Conservation (phyloP, 2,797 vertebrate species). For the Sebastes baramenuke region DNA sequence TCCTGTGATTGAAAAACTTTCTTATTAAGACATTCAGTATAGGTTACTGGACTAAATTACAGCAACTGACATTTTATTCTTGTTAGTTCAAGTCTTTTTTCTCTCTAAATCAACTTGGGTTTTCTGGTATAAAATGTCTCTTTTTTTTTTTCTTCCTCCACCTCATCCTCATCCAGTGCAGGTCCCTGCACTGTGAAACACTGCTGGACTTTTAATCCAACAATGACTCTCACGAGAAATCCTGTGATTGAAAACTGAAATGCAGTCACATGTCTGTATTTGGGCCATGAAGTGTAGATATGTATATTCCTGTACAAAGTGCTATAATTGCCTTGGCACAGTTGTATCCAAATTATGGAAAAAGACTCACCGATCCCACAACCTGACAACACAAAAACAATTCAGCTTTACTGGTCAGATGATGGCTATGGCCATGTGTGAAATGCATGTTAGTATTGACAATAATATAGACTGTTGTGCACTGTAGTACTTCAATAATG, state of each 20-base stretch:
- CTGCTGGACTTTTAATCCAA: not conserved
- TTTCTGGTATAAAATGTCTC: not conserved
- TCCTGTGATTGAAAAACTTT: not conserved
- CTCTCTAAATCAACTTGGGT: not conserved
- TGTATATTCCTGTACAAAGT: not conserved
- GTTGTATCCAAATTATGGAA: too few species aligned
- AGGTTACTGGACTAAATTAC: not conserved
- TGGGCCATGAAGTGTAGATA: not conserved
- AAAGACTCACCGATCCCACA: not conserved
- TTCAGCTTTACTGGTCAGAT: not conserved
- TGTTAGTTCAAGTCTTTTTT: not conserved
- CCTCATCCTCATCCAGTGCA: too few species aligned
- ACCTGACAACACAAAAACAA: too few species aligned
- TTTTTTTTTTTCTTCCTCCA: not conserved
- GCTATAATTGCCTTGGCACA: not conserved
- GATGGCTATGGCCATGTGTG: not conserved
- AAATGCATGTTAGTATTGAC: not conserved
- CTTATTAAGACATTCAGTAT: not conserved
- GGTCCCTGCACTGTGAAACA: not conserved
- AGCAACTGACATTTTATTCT: not conserved
- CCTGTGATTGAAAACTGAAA: not conserved
- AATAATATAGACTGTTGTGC: not conserved
- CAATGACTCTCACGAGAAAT: not conserved
- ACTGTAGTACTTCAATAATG: not conserved
- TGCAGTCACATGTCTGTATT: not conserved